These are phyloP conservation scores for Lepidurus couesii DNA, from an alignment of 1,140 invertebrate species.

Conservation along the genomic window DNA sequence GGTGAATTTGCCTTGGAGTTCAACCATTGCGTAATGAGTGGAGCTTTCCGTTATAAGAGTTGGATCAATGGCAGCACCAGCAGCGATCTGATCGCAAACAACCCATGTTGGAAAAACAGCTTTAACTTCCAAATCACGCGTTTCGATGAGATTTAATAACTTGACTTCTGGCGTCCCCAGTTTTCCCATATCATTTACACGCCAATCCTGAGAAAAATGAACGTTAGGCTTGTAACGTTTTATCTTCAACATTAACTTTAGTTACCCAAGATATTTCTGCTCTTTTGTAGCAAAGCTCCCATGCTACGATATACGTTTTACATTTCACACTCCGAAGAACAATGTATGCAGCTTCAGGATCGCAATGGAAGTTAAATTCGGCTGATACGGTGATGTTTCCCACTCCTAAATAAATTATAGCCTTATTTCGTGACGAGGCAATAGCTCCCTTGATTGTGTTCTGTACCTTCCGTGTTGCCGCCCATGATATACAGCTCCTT, in stretches of 20 bases:
- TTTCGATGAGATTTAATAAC: slow-evolving; percentile 53
- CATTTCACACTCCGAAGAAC: slow-evolving; percentile 45
- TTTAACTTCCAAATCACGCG: slow-evolving; percentile 34
- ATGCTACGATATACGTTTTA: slow-evolving; percentile 40
- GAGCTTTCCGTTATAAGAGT: slow-evolving; percentile 42
- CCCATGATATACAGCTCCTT: slow-evolving; percentile 56
- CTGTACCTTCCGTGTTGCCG: slow-evolving; percentile 49
- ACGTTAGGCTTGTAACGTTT: neutral
- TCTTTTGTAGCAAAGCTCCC: slow-evolving; percentile 41
- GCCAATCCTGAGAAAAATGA: slow-evolving; percentile 51
- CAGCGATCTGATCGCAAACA: slow-evolving; percentile 54
- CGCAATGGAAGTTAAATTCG: slow-evolving; percentile 61
- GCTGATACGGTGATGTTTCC: slow-evolving; percentile 51
- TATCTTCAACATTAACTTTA: neutral
- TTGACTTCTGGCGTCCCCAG: slow-evolving; percentile 46
- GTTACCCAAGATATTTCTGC: slow-evolving; percentile 34
- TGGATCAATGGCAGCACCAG: slow-evolving; percentile 47
- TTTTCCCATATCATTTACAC: slow-evolving; percentile 47
- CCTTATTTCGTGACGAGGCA: no score
- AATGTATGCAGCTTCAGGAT: slow-evolving; percentile 58
- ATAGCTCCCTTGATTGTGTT: no score
- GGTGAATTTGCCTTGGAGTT: slow-evolving; percentile 51
- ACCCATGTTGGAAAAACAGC: slow-evolving; percentile 40
- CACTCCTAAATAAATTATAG: no score
- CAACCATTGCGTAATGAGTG: slow-evolving; percentile 51